Evolutionary conservation across 1,140 invertebrate genomes (phyloP).

Genomic region (Zaprionus vittiger): DNA sequence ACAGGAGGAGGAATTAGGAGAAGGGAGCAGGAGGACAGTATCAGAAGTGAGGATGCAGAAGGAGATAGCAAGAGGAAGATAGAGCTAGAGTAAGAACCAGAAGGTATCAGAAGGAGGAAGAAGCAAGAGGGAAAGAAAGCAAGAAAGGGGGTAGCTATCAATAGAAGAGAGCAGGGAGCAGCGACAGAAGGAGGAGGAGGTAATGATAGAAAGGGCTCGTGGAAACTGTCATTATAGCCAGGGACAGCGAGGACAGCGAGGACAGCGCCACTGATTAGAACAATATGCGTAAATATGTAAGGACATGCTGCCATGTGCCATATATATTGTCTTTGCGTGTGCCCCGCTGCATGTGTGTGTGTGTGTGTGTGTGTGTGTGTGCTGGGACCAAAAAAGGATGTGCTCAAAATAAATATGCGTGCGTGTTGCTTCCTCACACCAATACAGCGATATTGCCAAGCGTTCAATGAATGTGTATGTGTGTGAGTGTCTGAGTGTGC

Average conservation of each 20-base stretch:
- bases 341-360: slow-evolving; percentile 21
- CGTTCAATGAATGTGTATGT: slow-evolving; percentile 47
- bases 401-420: slow-evolving; percentile 82
- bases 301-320: slow-evolving; percentile 50
- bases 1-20: too few relatives aligned
- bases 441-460: slow-evolving; percentile 20
- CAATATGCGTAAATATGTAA: slow-evolving; percentile 79
- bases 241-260: slow-evolving; percentile 18
- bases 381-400: slow-evolving; percentile 59
- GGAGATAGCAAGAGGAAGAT: too few relatives aligned
- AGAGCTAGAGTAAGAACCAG: too few relatives aligned
- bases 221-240: slow-evolving; percentile 57
- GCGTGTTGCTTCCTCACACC: slow-evolving; percentile 76
- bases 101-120: too few relatives aligned
- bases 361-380: slow-evolving; percentile 30
- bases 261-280: slow-evolving; percentile 75
- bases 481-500: slow-evolving; percentile 44
- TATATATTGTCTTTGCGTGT: slow-evolving; percentile 43
- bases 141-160: neutral
- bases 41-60: too few relatives aligned
- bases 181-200: neutral
- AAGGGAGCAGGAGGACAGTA: too few relatives aligned
- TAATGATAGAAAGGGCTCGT: neutral
- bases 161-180: neutral
- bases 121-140: neutral